Evolutionary conservation across 2,113 vertebrate genomes (phyloP), one percentile per base, ranked within the genome.

Genomic region (Bufo gargarizans): DNA sequence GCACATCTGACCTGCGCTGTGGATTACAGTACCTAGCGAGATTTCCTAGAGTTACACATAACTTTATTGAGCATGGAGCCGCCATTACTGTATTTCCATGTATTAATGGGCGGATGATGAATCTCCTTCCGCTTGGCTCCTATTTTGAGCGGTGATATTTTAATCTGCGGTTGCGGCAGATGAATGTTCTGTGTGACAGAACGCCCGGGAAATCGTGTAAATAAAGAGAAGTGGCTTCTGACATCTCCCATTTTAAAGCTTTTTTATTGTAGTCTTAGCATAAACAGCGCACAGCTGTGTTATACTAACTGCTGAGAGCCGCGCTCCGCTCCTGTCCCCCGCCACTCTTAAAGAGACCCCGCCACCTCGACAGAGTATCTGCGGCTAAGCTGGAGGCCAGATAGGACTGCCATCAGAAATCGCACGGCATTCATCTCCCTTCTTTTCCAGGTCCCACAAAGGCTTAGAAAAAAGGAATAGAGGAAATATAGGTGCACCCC

Each of bases 221-320:
- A 96, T 96, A 95, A 94, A 95, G 94, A 94, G 93, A 95, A 96
- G 94, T 95, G 95, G 94, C 94, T 93, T 94, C 94, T 94, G 95
- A 95, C 95, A 95, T 95, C 94, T 94, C 95, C 93, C 93, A 95
- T 95, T 95, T 95, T 95, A 95, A 95, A 94, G 95, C 95, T 93
- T 95, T 95, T 95, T 95, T 95, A 95, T 95, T 94, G 94, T 95
- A 94, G 92, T 93, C 92, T 92, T 92, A 95, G 94, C 93, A 95
- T 95, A 96, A 96, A 96, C 95, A 96, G 93, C 93, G 91, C 93
- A 91, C 96, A 96, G 95, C 96, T 96, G 95, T 95, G 94, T 96
- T 96, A 95, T 95, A 94, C 93, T 95, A 93, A 94, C 93, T 89
- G 92, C 94, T 94, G 93, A 89, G 93, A 92, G 92, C 91, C 13